Percentiles rank a stretch among this genome's conserved stretches.
Evolutionary conservation across 2,113 vertebrate species (phyloP).

Genomic region (Mormyrus iriodes): DNA sequence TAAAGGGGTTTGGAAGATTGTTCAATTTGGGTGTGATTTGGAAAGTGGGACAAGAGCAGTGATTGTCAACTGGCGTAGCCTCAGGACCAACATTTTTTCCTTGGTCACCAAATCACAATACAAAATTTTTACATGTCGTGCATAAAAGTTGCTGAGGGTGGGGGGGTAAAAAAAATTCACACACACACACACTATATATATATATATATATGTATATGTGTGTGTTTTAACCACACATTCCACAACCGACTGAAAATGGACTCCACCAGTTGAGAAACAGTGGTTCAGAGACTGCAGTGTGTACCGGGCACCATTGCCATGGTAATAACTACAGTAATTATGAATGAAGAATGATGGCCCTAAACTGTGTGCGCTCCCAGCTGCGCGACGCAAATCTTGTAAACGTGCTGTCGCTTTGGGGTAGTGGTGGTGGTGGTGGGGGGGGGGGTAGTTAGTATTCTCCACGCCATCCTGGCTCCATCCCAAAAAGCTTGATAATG

Average conservation of each 20-base stretch:
- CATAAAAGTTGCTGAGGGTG: not conserved
- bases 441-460: not conserved
- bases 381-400: not conserved
- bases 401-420: not conserved
- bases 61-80: not conserved
- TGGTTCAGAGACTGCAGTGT: not conserved
- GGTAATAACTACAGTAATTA: constrained; percentile 44
- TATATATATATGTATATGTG: not conserved
- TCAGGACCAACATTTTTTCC: not conserved
- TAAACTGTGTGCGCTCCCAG: not conserved
- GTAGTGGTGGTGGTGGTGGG: not conserved
- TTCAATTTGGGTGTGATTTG: constrained; percentile 30
- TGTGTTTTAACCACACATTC: not conserved
- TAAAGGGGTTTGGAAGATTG: not conserved
- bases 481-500: not conserved
- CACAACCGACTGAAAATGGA: not conserved
- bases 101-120: not conserved
- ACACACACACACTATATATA: not conserved
- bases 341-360: not conserved
- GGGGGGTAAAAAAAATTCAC: not conserved
- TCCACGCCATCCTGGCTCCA: not conserved
- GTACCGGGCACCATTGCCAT: constrained; percentile 36
- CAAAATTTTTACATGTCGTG: not conserved
- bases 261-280: not conserved
- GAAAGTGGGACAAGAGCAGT: constrained; percentile 49